Base-by-base conservation (phyloP, 1,140 invertebrate species). In the Homarus americanus region DNA sequence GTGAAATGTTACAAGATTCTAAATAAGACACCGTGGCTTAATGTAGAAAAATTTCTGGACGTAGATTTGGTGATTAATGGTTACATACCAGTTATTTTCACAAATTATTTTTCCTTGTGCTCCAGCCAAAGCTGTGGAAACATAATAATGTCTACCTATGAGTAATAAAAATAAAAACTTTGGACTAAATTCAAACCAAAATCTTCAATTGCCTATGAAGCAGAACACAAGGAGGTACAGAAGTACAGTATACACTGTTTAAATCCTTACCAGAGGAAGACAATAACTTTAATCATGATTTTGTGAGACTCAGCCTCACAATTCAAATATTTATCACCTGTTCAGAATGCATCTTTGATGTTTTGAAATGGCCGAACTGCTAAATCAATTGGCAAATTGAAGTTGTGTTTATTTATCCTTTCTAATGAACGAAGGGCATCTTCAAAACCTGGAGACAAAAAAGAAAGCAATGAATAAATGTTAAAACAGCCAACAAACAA, bases 341-440 rank as follows among this genome's bases (percentile, higher is more conserved):
- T n/a, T 87, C 73, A 97, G 95, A 99, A 99, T 92, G 98, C 98
- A 95, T 99, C 98, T 95, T 98, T 98, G 93, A 99, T 99, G 95
- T 99, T 99, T 94, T 98, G 97, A 94, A 99, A 98, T 93, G 98
- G 98, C 93, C 98, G 96, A 76, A 99, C 96, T 76, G 99, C 98
- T 93, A 99, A 95, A 94, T 99, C 98, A 32, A 99, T 97, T 0
- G 98, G 98, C 92, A 99, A 95, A 94, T 98, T 97, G 94, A 99
- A 99, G 93, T 98, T 97, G 93, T 97, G 96, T 83, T 96, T 95
- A 41, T 97, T 97, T 72, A 99, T 95, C 86, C 96, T 96, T 93
- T 99, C 98, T 92, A 99, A 95, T 83, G 98, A 97, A 91, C 97
- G 96, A 93, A 99, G 95, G 73, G 98, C 96, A 94, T 99, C 99